These are phyloP conservation scores for Parelbella ahira DNA, from an alignment of 2,888 invertebrate species.

Conservation along the genomic window DNA sequence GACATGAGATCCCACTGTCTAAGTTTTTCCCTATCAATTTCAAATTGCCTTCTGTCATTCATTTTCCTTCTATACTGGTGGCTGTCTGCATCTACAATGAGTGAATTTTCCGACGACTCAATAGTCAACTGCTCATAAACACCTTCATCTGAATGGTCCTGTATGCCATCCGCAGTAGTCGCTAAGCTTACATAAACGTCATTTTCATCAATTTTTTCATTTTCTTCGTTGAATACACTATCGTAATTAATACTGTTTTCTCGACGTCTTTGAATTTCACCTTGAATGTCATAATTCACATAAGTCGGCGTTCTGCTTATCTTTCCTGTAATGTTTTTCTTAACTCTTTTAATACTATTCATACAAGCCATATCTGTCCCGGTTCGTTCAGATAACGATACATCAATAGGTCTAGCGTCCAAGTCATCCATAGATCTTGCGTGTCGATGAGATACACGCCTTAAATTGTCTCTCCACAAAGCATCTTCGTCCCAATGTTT, in stretches of 20 bases:
- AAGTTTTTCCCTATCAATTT: slow-evolving; percentile 91
- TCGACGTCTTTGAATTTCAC: slow-evolving; percentile 61
- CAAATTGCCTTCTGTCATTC: slow-evolving; percentile 70
- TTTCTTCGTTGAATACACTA: slow-evolving; percentile 41
- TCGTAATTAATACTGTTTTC: slow-evolving; percentile 35
- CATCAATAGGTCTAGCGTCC: slow-evolving; percentile 69
- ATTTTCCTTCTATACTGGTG: slow-evolving; percentile 30
- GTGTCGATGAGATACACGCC: slow-evolving; percentile 89
- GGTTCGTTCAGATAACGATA: slow-evolving; percentile 40
- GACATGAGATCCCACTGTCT: slow-evolving; percentile 95
- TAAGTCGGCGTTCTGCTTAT: slow-evolving; percentile 88
- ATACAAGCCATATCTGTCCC: slow-evolving; percentile 54
- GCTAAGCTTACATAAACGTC: slow-evolving; percentile 77
- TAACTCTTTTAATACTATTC: slow-evolving; percentile 69
- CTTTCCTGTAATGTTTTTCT: slow-evolving; percentile 57
- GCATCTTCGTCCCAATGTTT: slow-evolving; percentile 92
- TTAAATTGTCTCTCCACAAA: slow-evolving; percentile 89
- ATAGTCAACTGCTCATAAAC: slow-evolving; percentile 80
- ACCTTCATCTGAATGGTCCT: slow-evolving; percentile 69
- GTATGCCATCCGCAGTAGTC: slow-evolving; percentile 45
- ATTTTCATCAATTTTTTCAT: slow-evolving; percentile 55
- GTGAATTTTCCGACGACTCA: slow-evolving; percentile 47
- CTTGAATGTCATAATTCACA: slow-evolving; percentile 86
- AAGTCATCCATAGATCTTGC: slow-evolving; percentile 91
- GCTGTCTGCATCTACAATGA: slow-evolving; percentile 18